Percentiles rank a stretch among this genome's conserved stretches.
phyloP scores from a whole-genome alignment of 2,888 invertebrate genomes.

The Caprella mutica region DNA sequence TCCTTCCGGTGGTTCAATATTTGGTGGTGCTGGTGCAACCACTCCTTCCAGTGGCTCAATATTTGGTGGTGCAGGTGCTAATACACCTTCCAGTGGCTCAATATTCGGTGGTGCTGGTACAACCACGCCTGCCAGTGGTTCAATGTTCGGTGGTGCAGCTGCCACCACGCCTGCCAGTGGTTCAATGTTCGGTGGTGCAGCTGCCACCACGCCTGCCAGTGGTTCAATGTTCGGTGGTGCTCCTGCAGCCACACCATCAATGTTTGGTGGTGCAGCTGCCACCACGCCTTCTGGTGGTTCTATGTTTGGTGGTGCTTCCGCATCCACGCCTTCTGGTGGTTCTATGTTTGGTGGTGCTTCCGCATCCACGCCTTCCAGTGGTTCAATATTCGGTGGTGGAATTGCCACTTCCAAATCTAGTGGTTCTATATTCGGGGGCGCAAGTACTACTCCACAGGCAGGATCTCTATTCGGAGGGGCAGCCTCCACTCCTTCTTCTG shows the following conservation, averaged over 20 bases:
- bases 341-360: slow-evolving; percentile 10
- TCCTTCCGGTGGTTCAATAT: not conserved
- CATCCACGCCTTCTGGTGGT: not conserved
- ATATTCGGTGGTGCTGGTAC: not conserved
- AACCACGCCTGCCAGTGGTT: not conserved
- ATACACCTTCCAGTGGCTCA: not conserved
- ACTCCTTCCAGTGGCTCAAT: not conserved
- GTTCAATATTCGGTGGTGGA: not conserved
- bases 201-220: not conserved
- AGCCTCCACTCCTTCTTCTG: not conserved
- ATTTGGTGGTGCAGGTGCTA: not conserved
- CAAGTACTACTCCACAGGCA: not conserved
- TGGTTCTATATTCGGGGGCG: not conserved
- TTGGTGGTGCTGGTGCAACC: not conserved
- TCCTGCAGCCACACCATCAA: not conserved
- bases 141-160: not conserved
- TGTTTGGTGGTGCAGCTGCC: not conserved
- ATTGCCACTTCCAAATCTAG: not conserved
- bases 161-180: not conserved
- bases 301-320: not conserved
- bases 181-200: slow-evolving; percentile 7
- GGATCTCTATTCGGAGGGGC: slow-evolving; percentile 4
- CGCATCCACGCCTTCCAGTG: not conserved
- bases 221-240: not conserved
- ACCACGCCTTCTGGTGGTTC: not conserved